These are phyloP conservation scores for Holocentrus rufus DNA, from an alignment of 2,797 vertebrate species.

Conservation along the genomic window DNA sequence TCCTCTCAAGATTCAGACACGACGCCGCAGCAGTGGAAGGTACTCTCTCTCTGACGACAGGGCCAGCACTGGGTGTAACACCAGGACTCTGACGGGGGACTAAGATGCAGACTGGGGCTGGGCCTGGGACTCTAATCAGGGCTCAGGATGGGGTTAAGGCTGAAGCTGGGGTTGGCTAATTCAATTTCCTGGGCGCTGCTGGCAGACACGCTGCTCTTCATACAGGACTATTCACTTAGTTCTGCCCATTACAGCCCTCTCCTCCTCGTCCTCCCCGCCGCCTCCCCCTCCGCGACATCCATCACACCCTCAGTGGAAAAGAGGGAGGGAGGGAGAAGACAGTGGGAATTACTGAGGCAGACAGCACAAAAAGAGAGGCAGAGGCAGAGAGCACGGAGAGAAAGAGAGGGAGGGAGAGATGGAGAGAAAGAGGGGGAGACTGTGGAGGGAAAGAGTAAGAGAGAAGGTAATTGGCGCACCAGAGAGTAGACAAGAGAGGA, in stretches of 20 bases:
- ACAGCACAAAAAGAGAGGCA: constrained; percentile 1
- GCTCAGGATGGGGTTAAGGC: background rate
- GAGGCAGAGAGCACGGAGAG: background rate
- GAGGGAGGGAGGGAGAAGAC: background rate
- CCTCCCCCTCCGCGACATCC: constrained; percentile 47
- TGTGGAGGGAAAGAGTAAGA: constrained; percentile 7
- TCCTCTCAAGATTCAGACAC: background rate
- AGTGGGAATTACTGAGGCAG: background rate
- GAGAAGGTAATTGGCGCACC: constrained; percentile 27
- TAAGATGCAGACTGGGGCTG: constrained; percentile 25
- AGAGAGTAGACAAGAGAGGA: constrained; percentile 5
- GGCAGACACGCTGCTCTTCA: constrained; percentile 77
- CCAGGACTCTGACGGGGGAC: constrained; percentile 38
- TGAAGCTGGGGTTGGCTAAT: constrained; percentile 65
- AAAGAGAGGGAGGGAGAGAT: background rate
- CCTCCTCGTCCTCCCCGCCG: constrained; percentile 56
- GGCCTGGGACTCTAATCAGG: background rate
- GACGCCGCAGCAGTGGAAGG: background rate
- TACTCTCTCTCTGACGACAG: too few species aligned
- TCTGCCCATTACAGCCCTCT: constrained; percentile 72
- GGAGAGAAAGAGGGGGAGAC: background rate
- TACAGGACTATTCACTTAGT: constrained; percentile 79
- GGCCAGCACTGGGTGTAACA: background rate
- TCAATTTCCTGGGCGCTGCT: constrained; percentile 76
- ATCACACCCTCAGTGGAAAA: constrained; percentile 55